phyloP scores from a whole-genome alignment of 2,113 vertebrate genomes.

The Hymenochirus boettgeri region DNA sequence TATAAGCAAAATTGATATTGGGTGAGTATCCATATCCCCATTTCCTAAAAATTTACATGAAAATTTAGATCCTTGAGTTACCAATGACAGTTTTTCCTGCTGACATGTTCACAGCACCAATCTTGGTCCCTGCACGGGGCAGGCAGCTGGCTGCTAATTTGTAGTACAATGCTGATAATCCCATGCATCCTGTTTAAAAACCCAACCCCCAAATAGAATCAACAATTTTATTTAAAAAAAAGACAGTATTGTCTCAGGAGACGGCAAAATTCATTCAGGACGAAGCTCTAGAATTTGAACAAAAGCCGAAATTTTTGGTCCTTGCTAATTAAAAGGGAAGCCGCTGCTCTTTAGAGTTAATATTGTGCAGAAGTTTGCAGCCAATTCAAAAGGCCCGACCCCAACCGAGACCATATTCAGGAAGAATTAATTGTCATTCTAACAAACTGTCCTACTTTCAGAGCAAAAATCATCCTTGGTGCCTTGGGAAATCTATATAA shows the following conservation, averaged over 20 bases:
- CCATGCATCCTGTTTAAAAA: slow-evolving; percentile 64
- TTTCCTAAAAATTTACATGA: no score
- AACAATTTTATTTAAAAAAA: slow-evolving; percentile 40
- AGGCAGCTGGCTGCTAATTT: slow-evolving; percentile 76
- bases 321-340: slow-evolving; percentile 63
- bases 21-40: no score
- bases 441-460: slow-evolving; percentile 86
- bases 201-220: slow-evolving; percentile 52
- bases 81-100: no score
- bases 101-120: no score
- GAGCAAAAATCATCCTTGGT: slow-evolving; percentile 55
- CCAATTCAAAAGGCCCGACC: slow-evolving; percentile 56
- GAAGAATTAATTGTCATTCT: slow-evolving; percentile 84
- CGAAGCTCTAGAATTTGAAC: slow-evolving; percentile 52
- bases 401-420: slow-evolving; percentile 63
- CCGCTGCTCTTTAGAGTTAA: slow-evolving; percentile 49
- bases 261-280: slow-evolving; percentile 47
- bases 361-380: slow-evolving; percentile 47
- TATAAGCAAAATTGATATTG: no score
- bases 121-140: no score
- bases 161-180: slow-evolving; percentile 72
- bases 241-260: slow-evolving; percentile 51
- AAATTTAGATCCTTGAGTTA: no score
- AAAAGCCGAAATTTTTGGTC: slow-evolving; percentile 56
- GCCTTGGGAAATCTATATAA: background rate